Evolutionary conservation across 2,113 vertebrate genomes (phyloP).

Genomic region (Carassius gibelio): DNA sequence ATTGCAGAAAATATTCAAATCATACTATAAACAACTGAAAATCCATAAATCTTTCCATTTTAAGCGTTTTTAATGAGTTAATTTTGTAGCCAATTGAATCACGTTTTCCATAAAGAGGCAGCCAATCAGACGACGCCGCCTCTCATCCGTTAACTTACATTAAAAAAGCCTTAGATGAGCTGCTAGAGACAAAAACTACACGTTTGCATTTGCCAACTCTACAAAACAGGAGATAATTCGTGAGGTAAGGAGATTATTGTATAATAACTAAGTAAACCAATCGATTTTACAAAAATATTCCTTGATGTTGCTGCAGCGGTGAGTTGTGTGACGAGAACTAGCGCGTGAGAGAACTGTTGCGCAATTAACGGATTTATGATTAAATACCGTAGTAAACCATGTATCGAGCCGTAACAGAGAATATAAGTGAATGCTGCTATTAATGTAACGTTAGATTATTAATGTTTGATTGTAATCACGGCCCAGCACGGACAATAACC

Average conservation of each 20-base stretch:
- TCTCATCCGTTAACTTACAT: not conserved
- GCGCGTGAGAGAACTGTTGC: not conserved
- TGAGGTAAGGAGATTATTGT: not conserved
- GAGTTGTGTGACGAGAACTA: not conserved
- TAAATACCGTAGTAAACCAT: not conserved
- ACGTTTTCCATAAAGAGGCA: not conserved
- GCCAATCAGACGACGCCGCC: constrained; percentile 13
- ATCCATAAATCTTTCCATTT: no score
- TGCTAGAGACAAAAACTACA: not conserved
- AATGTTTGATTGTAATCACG: not conserved
- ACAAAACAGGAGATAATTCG: not conserved
- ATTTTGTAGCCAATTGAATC: constrained; percentile 4
- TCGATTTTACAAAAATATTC: not conserved
- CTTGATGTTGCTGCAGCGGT: not conserved
- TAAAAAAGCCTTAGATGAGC: not conserved
- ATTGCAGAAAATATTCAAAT: not conserved
- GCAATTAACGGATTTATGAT: not conserved
- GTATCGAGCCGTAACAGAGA: not conserved
- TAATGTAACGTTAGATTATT: not conserved
- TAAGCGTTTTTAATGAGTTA: not conserved
- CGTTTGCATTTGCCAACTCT: not conserved
- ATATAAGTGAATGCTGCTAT: not conserved
- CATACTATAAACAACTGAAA: not conserved
- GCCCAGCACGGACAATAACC: not conserved
- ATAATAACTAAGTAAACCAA: not conserved